Percentiles rank a stretch among this genome's conserved stretches.
phyloP scores from a whole-genome alignment of 1,140 invertebrate genomes.

The Linepithema humile region DNA sequence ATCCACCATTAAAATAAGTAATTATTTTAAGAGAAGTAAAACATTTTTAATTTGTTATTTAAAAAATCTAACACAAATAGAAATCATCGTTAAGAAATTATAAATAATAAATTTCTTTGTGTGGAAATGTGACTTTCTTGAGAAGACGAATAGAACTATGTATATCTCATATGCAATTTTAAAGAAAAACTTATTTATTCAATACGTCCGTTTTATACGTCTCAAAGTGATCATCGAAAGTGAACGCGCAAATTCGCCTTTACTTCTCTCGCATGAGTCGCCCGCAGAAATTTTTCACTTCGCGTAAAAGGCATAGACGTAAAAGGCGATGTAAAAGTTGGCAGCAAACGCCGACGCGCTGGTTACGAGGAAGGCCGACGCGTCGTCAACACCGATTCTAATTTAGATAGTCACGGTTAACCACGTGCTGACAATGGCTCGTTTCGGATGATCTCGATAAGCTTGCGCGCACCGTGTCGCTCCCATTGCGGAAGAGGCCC shows the following conservation, averaged over 20 bases:
- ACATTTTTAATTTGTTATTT: neutral
- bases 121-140: neutral
- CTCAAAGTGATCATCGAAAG: neutral
- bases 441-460: conserved; percentile 76
- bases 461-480: conserved; percentile 63
- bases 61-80: neutral
- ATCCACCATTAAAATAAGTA: neutral
- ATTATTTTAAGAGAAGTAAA: neutral
- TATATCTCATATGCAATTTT: too few relatives aligned
- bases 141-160: neutral
- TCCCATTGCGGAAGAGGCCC: conserved; percentile 41
- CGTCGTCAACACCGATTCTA: conserved; percentile 78
- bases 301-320: conserved; percentile 17
- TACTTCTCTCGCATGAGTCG: neutral
- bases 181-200: neutral
- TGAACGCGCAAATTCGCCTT: neutral
- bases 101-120: neutral
- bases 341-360: conserved; percentile 38
- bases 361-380: conserved; percentile 38
- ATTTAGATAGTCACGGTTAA: conserved; percentile 82
- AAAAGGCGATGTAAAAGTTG: conserved; percentile 51
- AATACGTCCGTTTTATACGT: neutral
- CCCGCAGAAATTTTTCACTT: conserved; percentile 17
- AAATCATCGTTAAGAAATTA: neutral
- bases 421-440: conserved; percentile 78